phyloP scores from a whole-genome alignment of 2,113 vertebrate species.

The Epinephelus fuscoguttatus region DNA sequence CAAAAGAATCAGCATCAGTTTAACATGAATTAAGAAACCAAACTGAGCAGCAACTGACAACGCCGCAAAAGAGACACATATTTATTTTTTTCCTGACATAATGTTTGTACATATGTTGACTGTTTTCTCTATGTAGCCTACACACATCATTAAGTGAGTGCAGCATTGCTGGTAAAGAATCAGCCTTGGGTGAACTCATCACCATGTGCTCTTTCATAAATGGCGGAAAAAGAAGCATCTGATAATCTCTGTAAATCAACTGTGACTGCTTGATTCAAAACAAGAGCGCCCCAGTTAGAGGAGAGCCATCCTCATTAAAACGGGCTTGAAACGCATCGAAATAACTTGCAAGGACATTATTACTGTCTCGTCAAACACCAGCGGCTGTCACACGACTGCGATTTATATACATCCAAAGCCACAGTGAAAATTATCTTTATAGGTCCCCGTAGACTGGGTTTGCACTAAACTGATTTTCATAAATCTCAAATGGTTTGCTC shows the following conservation, averaged over 20 bases:
- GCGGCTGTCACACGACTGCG: slow-evolving; percentile 1
- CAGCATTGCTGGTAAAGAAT: not conserved
- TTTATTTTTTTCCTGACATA: not conserved
- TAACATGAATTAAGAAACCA: not conserved
- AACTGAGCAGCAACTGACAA: not conserved
- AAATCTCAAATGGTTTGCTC: not conserved
- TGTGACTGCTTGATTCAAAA: slow-evolving; percentile 18
- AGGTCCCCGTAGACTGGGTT: slow-evolving; percentile 10
- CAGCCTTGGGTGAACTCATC: not conserved
- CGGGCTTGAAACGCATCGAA: slow-evolving; percentile 2
- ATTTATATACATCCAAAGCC: slow-evolving; percentile 27
- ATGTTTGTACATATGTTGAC: not conserved
- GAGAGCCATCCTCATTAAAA: slow-evolving; percentile 28
- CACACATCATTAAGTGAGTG: not conserved
- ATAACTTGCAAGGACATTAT: slow-evolving; percentile 23
- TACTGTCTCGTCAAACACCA: slow-evolving; percentile 25
- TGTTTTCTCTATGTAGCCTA: not conserved
- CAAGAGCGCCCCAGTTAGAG: slow-evolving; percentile 1
- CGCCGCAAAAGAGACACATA: not conserved
- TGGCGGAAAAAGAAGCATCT: not conserved
- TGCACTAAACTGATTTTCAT: slow-evolving; percentile 29
- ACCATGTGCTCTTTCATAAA: slow-evolving; percentile 14
- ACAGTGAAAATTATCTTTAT: slow-evolving; percentile 28
- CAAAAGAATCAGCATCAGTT: not conserved
- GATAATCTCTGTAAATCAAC: slow-evolving; percentile 5